phyloP scores from a whole-genome alignment of 2,797 vertebrate genomes.

The Aphelocoma californica region DNA sequence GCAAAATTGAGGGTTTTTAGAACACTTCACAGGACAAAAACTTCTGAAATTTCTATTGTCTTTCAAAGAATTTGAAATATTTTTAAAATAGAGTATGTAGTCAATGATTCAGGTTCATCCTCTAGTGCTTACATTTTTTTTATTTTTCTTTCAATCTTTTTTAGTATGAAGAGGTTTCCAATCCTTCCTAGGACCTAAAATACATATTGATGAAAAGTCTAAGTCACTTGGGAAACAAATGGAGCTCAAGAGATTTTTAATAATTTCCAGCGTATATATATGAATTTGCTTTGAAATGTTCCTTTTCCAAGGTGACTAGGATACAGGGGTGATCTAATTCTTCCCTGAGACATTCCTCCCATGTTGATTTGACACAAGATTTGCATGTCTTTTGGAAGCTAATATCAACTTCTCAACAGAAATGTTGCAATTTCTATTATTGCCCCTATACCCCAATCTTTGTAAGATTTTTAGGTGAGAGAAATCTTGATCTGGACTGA shows the following conservation, averaged over 20 bases:
- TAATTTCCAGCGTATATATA: neutral
- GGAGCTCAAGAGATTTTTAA: neutral
- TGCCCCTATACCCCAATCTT: neutral
- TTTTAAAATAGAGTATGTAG: neutral
- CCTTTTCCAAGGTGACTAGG: neutral
- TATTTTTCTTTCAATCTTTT: neutral
- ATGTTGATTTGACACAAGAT: neutral
- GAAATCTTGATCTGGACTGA: neutral
- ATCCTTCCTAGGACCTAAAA: neutral
- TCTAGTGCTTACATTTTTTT: neutral
- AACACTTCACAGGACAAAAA: neutral
- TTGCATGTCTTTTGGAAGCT: neutral
- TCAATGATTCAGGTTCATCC: neutral
- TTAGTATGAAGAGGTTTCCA: neutral
- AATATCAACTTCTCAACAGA: neutral
- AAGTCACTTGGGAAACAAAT: neutral
- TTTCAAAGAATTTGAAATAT: neutral
- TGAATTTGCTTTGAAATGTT: neutral
- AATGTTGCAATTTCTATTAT: neutral
- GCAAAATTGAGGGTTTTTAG: fast-evolving
- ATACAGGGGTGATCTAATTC: neutral
- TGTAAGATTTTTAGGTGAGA: neutral
- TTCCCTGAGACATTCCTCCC: neutral
- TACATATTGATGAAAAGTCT: neutral
- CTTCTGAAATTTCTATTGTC: neutral